Base-by-base conservation (phyloP, 2,888 invertebrate species). In the Ethmia dodecea region DNA sequence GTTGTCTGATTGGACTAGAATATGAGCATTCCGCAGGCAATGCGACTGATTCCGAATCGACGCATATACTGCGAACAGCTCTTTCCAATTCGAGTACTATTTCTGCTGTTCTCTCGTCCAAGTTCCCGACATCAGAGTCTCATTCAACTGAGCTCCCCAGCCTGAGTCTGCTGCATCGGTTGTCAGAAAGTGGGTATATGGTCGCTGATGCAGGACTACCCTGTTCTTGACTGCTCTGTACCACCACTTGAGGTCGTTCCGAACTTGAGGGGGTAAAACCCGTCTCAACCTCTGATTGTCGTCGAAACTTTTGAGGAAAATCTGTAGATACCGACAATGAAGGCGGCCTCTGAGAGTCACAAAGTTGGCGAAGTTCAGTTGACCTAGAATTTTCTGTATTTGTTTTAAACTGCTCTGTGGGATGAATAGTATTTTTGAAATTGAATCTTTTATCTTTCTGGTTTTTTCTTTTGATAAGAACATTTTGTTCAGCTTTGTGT, bases 71-170 rank as follows among this genome's bases (percentile, higher is more conserved):
- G 52, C 48, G 33, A 36, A 45, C 38, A 53, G 32, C 11, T 54
- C 49, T 28, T 53, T 52, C 9, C 16, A 13, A 33, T 53, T 52
- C 12, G 34, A 42, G 20, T 55, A 50, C 48, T 47, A 52, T 5
- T 5, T 1, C 18, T 5, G 26, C 24, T 53, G 49, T 1, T 28
- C 1, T 1, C 3, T 3, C 2, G 25, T 9, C 50, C 49, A 52
- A 3, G 1, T 35, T 2, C 45, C 52, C 5, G 43, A 31, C 5
- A 53, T 31, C 1, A 25, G 5, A 0, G 25, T 8, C 2, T 33
- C 20, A 37, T 49, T 43, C 9, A 53, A 13, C 1, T 45, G 43
- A 2, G 48, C 52, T 5, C 45, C 47, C 47, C 47, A 47, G 9
- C 31, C 45, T 3, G 30, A 15, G n/a, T 37, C 40, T 9, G 42